Base-by-base conservation (phyloP, 1,140 invertebrate species). In the Rhyacophila brunnea region DNA sequence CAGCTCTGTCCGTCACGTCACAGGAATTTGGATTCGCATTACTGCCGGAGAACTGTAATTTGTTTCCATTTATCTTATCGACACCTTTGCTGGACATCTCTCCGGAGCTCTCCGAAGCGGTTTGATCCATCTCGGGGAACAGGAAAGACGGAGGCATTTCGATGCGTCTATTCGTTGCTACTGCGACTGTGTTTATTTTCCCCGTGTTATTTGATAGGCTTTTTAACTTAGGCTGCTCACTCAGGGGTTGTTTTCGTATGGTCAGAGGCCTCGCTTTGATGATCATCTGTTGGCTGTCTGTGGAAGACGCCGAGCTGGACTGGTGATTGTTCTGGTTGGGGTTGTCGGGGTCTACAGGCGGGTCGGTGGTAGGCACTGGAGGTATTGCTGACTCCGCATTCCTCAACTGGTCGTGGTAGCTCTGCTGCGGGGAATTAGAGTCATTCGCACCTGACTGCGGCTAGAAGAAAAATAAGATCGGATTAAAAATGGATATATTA, bases 81-180 rank as follows among this genome's bases (percentile, higher is more conserved):
- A 55, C 51, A 58, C 62, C 73, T 72, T 62, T 62, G 55, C 73
- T 73, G 43, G 70, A 66, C 48, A 68, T 67, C 50, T 72, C 70
- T 35, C 63, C 70, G 34, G 60, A 46, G 9, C 62, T 58, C 60
- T 78, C 72, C 5, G 69, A 57, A 10, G 65, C 69, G 46, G 73
- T 65, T 48, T 72, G 70, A 66, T 87, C 85, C 67, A 83, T 86
- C 74, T 91, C 89, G 15, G 88, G 87, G 71, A 91, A 91, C 35
- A 91, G 76, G 70, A 90, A 91, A 14, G 87, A 83, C 13, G 89
- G 88, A 28, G 89, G 88, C 85, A 92, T 89, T 74, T 91, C 90
- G 66, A 88, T 92, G 40, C 86, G 77, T 48, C 88, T 78, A 67
- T 86, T 89, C 67, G 87, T 88, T 54, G 83, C 84, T 36, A 88